Evolutionary conservation across 2,113 vertebrate species (phyloP).

Genomic region (Cochlearius cochlearius): DNA sequence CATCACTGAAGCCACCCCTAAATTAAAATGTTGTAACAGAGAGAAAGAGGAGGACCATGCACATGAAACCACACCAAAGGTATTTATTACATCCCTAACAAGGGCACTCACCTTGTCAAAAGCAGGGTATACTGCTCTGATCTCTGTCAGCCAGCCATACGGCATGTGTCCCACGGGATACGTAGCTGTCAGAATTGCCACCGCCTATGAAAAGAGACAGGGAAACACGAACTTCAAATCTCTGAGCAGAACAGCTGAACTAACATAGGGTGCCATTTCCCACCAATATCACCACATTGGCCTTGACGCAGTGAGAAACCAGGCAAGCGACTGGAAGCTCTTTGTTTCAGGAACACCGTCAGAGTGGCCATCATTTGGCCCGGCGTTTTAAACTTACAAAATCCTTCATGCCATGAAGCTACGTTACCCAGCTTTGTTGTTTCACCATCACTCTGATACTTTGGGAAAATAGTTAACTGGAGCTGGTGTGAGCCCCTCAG

Average conservation of each 20-base stretch:
- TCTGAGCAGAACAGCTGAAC: not conserved
- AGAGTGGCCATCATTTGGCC: not conserved
- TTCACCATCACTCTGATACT: not conserved
- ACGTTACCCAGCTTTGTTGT: not conserved
- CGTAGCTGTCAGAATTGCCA: constrained; percentile 94
- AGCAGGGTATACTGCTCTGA: constrained; percentile 94
- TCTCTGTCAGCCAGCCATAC: constrained; percentile 96
- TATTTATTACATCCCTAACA: not conserved
- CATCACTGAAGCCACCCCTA: not conserved
- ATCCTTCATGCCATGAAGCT: not conserved
- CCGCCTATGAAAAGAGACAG: constrained; percentile 79
- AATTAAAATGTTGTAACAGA: not conserved
- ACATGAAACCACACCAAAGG: not conserved
- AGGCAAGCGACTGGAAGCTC: not conserved
- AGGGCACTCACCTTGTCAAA: constrained; percentile 90
- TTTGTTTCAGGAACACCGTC: not conserved
- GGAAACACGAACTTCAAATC: not conserved
- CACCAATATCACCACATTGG: not conserved
- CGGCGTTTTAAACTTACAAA: not conserved
- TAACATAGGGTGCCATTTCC: not conserved
- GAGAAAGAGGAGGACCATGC: not conserved
- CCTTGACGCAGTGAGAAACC: not conserved
- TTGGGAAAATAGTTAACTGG: not conserved
- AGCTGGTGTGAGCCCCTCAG: not conserved
- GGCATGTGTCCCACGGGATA: constrained; percentile 99